Evolutionary conservation across 1,140 invertebrate species (phyloP), one percentile per base, ranked within the genome.

Genomic region (Kradibia gibbosae): DNA sequence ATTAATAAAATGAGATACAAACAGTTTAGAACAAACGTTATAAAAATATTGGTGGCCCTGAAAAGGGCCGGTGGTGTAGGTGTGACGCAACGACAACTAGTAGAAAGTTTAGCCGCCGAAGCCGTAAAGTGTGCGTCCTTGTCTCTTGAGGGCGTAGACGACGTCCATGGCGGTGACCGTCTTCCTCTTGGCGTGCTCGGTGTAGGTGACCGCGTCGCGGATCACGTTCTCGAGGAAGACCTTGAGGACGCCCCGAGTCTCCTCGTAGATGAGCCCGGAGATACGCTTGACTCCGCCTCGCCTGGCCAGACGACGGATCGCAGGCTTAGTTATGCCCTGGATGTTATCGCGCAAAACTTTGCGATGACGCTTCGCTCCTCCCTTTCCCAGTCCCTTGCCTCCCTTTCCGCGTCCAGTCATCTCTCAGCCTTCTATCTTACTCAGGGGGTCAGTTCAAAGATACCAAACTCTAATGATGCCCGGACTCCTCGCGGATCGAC

Each of bases 131-230:
- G 93, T 94, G 60, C 95, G 92, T 42, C 96, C 96, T 91, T 97
- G 96, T 71, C 96, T 91, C 89, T 97, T 97, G 84, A 97, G 90
- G 36, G 96, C 96, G 86, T 97, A 97, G n/a, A 97, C 96, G 20
- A 97, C 95, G 87, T 97, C 96, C 96, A 97, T 97, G 42, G 75
- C 55, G n/a, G 75, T 77, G 0, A 77, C 75, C 1, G 75, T 77
- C 28, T 77, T 77, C 25, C 42, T 62, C 36, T 60, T 76, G 36
- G 65, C 77, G 65, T 79, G 77, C 39, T 70, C 42, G 45, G 78
- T 71, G 36, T 80, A 80, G 34, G 65, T 80, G 1, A 80, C 42
- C 4, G 36, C 50, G 50, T 80, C 67, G 60, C 78, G 67, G 22
- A 80, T 80, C 20, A 81, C 57, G 31, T 81, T 81, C 22, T 75